These are phyloP conservation scores for Paramormyrops kingsleyae DNA, from an alignment of 2,113 vertebrate genomes.

Conservation along the genomic window DNA sequence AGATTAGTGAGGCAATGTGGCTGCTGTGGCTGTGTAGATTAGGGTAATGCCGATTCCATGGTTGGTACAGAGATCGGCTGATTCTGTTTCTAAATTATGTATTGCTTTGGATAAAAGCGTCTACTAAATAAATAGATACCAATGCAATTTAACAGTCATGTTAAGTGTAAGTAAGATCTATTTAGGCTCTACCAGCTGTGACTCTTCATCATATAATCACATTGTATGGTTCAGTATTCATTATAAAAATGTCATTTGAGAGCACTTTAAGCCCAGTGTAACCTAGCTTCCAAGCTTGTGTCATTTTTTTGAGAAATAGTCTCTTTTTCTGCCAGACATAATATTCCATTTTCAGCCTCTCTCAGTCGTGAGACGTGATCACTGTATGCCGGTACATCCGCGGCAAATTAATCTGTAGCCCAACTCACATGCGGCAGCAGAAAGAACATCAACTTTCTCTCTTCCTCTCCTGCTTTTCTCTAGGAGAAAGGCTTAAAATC, in stretches of 20 bases:
- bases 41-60: not conserved
- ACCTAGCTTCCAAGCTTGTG: not conserved
- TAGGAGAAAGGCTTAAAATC: not conserved
- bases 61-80: not conserved
- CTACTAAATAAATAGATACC: not conserved
- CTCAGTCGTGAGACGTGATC: not conserved
- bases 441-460: not conserved
- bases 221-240: not conserved
- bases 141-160: not conserved
- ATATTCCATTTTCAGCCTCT: not conserved
- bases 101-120: not conserved
- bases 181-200: not conserved
- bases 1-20: not conserved
- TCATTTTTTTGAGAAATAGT: not conserved
- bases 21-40: not conserved
- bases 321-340: not conserved
- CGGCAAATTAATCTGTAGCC: not conserved
- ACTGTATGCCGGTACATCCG: not conserved
- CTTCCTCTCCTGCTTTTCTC: not conserved
- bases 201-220: not conserved
- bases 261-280: not conserved
- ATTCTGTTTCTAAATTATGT: not conserved
- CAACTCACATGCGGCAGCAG: not conserved
- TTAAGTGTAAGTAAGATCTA: not conserved
- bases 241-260: not conserved